Conservation (phyloP, 2,888 invertebrate species). For the Melieria crassipennis region DNA sequence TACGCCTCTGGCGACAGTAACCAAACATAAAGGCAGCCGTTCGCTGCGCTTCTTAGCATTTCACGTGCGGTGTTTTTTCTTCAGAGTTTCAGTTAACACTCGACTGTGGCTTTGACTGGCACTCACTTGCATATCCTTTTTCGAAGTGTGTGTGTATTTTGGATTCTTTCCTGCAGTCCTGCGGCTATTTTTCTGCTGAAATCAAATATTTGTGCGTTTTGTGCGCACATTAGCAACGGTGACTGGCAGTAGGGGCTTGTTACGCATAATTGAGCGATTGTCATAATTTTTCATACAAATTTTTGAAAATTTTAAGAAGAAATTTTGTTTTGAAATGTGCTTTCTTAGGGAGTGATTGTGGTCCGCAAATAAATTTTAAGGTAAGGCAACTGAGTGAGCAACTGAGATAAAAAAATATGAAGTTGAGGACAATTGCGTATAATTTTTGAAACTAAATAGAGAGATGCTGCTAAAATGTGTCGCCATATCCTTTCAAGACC, state of each 20-base stretch:
- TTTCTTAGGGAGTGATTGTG: no score
- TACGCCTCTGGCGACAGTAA: constrained; percentile 30
- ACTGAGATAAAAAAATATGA: no score
- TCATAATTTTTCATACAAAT: no score
- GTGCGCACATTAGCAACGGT: constrained; percentile 25
- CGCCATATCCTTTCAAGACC: no score
- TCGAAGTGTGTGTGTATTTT: background rate
- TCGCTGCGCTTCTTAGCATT: constrained; percentile 23
- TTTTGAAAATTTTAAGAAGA: no score
- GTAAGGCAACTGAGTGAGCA: no score
- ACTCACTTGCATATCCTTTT: constrained; percentile 22
- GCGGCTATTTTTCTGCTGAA: constrained; percentile 27
- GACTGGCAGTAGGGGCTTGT: background rate
- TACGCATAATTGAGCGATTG: no score
- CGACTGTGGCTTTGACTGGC: background rate
- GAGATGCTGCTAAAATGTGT: no score
- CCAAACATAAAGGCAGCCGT: background rate
- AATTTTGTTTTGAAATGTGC: no score
- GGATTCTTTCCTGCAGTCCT: constrained; percentile 25
- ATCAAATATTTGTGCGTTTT: constrained; percentile 30
- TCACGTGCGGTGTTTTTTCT: background rate
- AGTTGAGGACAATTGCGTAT: no score
- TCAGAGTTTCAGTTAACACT: background rate
- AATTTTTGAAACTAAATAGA: no score
- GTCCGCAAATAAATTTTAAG: no score